Conservation (phyloP, 2,113 vertebrate species). For the Hepsetus odoe region DNA sequence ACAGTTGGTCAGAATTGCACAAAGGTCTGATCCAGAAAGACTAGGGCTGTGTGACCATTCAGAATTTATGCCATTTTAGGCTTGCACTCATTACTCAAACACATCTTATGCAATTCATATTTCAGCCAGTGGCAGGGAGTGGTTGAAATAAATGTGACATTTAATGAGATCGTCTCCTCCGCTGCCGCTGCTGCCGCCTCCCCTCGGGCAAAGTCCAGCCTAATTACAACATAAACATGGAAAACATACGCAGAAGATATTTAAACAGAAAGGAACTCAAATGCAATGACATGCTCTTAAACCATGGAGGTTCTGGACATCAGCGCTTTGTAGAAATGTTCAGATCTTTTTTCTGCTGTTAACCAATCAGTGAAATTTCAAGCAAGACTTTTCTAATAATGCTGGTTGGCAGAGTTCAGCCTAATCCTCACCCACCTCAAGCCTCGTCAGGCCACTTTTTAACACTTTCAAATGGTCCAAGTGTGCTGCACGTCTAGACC, state of each 20-base stretch:
- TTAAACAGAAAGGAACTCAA: neutral
- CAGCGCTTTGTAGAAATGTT: too few species aligned
- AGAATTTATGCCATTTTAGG: neutral
- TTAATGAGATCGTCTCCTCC: slow-evolving; percentile 40
- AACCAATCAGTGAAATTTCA: too few species aligned
- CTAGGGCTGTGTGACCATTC: neutral
- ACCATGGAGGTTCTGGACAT: too few species aligned
- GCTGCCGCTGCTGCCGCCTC: slow-evolving; percentile 12
- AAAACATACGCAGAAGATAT: neutral
- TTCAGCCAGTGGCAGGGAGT: neutral
- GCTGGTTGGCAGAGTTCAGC: too few species aligned
- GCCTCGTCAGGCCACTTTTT: too few species aligned
- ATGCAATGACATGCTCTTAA: neutral
- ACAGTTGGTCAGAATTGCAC: neutral
- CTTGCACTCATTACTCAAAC: neutral
- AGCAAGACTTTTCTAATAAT: too few species aligned
- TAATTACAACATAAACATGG: slow-evolving; percentile 13
- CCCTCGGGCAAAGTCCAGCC: slow-evolving; percentile 1
- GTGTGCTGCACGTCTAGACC: too few species aligned
- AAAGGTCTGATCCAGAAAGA: too few species aligned
- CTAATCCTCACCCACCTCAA: too few species aligned
- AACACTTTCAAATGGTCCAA: too few species aligned
- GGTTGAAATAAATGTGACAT: neutral
- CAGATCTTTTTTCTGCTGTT: too few species aligned
- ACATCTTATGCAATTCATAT: slow-evolving; percentile 1